Evolutionary conservation across 1,140 invertebrate species (phyloP), one percentile per base, ranked within the genome.

Genomic region (Armadillidium nasatum): DNA sequence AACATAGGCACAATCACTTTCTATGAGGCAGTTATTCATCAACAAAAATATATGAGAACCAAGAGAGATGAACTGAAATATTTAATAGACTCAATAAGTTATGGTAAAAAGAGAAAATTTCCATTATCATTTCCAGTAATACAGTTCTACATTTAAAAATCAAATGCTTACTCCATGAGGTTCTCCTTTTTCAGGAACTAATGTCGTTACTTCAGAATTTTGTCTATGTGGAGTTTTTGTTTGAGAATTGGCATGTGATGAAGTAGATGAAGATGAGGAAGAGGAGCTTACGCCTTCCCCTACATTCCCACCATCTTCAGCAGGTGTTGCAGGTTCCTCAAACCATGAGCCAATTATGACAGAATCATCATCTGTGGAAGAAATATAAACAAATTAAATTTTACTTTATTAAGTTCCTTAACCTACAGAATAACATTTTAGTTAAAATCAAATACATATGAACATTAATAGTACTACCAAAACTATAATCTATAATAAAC

Each of bases 161-260:
- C 7, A 50, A 50, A 4, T 15, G 19, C 87, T 88, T 87, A 92
- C 91, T 73, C 92, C 92, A 84, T 95, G 92, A 10, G 94, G 93
- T 84, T 97, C 94, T 75, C 92, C 90, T 84, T 94, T 93, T 82
- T 95, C 94, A 2, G 94, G 94, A 74, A 96, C 91, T 67, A 95
- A 88, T 46, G 87, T 87, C 4, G 75, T 83, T 68, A 80, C 44
- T 77, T 82, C 82, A 19, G 82, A 79, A 73, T 84, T 77, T 78
- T 85, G 83, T 43, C 77, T 80, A 45, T 82, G 82, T 46, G 79
- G 78, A 45, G 77, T 76, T 69, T 78, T 85, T 19, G 83, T 84
- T 77, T 92, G 90, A 4, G 77, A 79, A 23, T 80, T 50, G 80
- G 76, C 21, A 78, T 82, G 60, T 76, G 82, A 69, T 78, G 83